Base-by-base conservation (phyloP, 1,140 invertebrate genomes). In the Camponotus vicinus region DNA sequence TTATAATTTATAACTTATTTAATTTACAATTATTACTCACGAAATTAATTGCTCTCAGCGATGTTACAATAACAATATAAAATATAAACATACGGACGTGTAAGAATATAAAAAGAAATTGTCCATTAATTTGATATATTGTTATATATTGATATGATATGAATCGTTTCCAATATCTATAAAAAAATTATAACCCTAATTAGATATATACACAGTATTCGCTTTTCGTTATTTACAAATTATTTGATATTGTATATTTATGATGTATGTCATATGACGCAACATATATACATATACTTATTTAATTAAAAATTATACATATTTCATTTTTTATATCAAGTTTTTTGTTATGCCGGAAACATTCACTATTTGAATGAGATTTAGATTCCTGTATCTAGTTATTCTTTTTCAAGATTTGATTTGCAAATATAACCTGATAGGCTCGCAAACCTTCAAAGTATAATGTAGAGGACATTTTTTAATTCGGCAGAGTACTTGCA, bases 311-410 rank as follows among this genome's bases (percentile, higher is more conserved):
- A 15, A 71, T 27, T 52, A 18, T 52, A 71, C 42, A 67, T 52
- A 52, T 18, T 85, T 42, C 15, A 57, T 55, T 42, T 11, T 27
- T 27, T 49, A 4, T 40, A 40, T 63, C 57, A 32, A 77, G n/a
- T 76, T 82, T 78, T 66, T 37, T n/a, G 15, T 86, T 83, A 52
- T 76, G 4, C 49, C 27, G 70, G 45, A 63, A 70, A 57, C 71
- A 69, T 76, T n/a, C 73, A 59, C 61, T 52, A 89, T 89, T 90
- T 90, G 88, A 88, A 90, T 66, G 52, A 66, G 61, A 90, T 89
- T 86, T 75, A 52, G 61, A 84, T 34, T 37, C 49, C 64, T 49
- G 49, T 82, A 78, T 87, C 57, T 52, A 80, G 79, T 73, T 84
- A 70, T 80, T 89, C 73, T 69, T 57, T 52, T 61, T 57, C 63